Evolutionary conservation across 2,888 invertebrate genomes (phyloP).

Genomic region (Torymus auratus): DNA sequence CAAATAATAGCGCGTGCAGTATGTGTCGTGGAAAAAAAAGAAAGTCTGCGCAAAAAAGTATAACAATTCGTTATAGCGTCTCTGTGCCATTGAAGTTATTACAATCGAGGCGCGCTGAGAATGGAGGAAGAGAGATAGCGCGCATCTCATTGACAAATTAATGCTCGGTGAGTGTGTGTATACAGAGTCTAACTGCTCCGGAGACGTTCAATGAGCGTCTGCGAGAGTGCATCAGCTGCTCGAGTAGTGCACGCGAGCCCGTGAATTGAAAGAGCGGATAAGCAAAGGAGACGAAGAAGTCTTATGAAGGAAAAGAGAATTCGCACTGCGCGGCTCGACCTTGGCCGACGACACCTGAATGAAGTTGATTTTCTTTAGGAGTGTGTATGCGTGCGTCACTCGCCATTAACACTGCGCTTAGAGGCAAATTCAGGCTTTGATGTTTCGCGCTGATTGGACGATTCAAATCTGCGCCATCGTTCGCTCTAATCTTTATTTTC

Average conservation of each 20-base stretch:
- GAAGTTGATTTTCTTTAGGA: slow-evolving; percentile 48
- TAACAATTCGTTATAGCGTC: too few species aligned
- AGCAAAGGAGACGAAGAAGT: neutral
- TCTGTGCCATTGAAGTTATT: too few species aligned
- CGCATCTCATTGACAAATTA: too few species aligned
- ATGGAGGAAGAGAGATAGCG: too few species aligned
- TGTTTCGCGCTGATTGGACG: slow-evolving; percentile 45
- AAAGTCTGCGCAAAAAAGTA: too few species aligned
- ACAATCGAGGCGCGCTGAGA: too few species aligned
- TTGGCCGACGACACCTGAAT: slow-evolving; percentile 37
- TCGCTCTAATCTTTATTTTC: neutral
- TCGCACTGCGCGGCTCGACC: slow-evolving; percentile 17
- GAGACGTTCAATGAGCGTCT: too few species aligned
- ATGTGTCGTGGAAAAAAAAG: too few species aligned
- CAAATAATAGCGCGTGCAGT: too few species aligned
- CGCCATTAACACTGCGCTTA: neutral
- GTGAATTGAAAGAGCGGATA: neutral
- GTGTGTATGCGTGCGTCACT: neutral
- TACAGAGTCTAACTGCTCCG: too few species aligned
- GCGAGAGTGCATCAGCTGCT: slow-evolving; percentile 30
- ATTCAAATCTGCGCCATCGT: neutral
- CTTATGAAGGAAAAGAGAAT: slow-evolving; percentile 16
- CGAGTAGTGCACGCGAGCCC: neutral
- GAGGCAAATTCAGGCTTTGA: slow-evolving; percentile 32
- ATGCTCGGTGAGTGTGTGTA: too few species aligned